Percentiles rank a stretch among this genome's conserved stretches.
phyloP scores from a whole-genome alignment of 2,888 invertebrate genomes.

The Heliconius sara region DNA sequence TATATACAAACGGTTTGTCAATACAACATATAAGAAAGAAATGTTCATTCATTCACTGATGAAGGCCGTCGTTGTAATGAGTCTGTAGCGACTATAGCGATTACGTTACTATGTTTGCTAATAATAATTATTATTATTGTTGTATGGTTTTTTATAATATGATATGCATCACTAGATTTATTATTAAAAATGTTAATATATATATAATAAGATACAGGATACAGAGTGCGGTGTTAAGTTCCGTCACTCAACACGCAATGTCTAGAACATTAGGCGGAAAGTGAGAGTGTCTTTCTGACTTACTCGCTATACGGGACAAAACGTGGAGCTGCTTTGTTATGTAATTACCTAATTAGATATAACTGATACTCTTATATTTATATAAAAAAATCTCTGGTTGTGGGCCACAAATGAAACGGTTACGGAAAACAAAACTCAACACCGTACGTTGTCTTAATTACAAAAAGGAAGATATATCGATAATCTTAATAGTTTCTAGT shows the following conservation, averaged over 20 bases:
- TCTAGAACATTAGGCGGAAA: no score
- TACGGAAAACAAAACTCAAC: no score
- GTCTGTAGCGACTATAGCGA: background rate
- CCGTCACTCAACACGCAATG: no score
- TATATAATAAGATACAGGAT: background rate
- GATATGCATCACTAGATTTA: background rate
- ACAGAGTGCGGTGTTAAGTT: no score
- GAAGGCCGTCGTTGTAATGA: constrained; percentile 32
- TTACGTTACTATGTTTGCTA: constrained; percentile 23
- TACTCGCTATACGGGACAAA: no score
- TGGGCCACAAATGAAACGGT: no score
- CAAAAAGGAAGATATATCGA: no score
- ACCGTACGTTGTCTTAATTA: background rate
- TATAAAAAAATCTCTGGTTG: no score
- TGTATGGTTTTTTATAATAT: background rate
- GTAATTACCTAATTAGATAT: no score
- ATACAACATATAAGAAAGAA: constrained; percentile 18
- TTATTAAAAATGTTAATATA: background rate
- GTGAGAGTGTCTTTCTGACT: no score
- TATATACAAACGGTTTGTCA: constrained; percentile 28
- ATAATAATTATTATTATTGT: background rate
- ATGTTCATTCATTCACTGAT: constrained; percentile 41
- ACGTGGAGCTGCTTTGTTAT: no score
- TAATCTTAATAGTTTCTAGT: background rate
- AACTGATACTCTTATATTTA: no score